Evolutionary conservation across 2,888 invertebrate species (phyloP).

Genomic region (Camptogramma bilineatum): DNA sequence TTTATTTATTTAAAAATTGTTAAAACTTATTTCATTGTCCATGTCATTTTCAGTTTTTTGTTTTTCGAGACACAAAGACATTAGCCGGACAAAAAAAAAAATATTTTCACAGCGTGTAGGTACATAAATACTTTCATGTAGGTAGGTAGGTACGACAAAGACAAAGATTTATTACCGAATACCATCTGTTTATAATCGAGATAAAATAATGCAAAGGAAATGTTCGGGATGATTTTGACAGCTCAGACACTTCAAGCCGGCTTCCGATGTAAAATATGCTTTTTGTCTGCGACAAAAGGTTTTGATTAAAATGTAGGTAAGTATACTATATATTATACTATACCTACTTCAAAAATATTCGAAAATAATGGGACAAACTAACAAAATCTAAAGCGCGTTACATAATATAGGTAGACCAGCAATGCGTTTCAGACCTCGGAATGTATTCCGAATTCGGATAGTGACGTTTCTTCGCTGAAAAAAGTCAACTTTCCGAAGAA

Average conservation of each 20-base stretch:
- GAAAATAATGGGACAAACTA: no score
- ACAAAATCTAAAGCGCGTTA: no score
- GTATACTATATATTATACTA: no score
- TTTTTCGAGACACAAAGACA: background rate
- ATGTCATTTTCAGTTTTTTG: background rate
- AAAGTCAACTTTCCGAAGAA: no score
- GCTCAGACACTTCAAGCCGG: conserved; percentile 43
- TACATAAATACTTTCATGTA: conserved; percentile 48
- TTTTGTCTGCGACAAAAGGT: background rate
- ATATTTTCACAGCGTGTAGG: background rate
- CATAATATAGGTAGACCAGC: no score
- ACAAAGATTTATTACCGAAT: conserved; percentile 75
- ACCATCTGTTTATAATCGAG: conserved; percentile 82
- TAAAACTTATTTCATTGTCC: background rate
- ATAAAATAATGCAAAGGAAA: conserved; percentile 67
- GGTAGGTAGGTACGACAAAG: conserved; percentile 57
- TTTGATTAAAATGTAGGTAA: background rate
- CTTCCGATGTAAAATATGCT: conserved; percentile 9
- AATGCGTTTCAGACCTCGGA: no score
- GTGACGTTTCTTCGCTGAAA: no score
- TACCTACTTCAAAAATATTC: no score
- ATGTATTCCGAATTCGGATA: no score
- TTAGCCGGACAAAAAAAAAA: background rate
- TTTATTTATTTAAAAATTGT: no score
- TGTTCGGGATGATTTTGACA: conserved; percentile 62